Evolutionary conservation across 2,888 invertebrate genomes (phyloP), one percentile per base, ranked within the genome.

Genomic region (Erannis defoliaria): DNA sequence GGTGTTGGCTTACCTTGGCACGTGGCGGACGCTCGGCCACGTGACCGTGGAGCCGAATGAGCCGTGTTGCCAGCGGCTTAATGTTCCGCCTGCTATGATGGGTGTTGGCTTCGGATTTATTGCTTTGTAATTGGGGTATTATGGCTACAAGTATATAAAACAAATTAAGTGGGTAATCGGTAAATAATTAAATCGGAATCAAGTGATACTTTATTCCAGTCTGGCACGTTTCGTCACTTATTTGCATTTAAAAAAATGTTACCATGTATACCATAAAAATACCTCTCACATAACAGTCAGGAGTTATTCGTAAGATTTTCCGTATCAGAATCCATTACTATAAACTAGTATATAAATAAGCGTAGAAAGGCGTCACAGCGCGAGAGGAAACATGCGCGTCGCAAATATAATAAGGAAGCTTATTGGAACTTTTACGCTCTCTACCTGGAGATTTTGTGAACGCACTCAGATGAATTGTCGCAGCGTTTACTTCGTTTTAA

Each of bases 341-440:
- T 48, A 48, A 26, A 49, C 26, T 38, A 21, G n/a, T 68, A 62
- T 66, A 64, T 53, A 54, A 29, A 43, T 21, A 33, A n/a, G 18
- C 5, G 29, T 43, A 21, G 53, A 19, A 43, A 12, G 40, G 48
- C 42, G 19, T 33, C 19, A 14, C 55, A 53, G 38, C 62, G 53
- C 49, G 42, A 18, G 40, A 55, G 50, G n/a, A n/a, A n/a, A n/a
- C 38, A 50, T 61, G 55, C 43, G 38, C 43, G 31, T 14, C 53
- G 18, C 53, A 62, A 56, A 62, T 53, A 68, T 65, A 68, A 68
- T 67, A 67, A 67, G 63, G 60, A 60, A 64, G 68, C 68, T 72
- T 70, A 75, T 75, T 73, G 73, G 70, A 70, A 72, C 72, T 65
- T 70, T 68, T 62, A 64, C 65, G 66, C 74, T 56, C 65, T 71